These are phyloP conservation scores for Pseudomugil gertrudae DNA, from an alignment of 2,797 vertebrate species.

Conservation along the genomic window DNA sequence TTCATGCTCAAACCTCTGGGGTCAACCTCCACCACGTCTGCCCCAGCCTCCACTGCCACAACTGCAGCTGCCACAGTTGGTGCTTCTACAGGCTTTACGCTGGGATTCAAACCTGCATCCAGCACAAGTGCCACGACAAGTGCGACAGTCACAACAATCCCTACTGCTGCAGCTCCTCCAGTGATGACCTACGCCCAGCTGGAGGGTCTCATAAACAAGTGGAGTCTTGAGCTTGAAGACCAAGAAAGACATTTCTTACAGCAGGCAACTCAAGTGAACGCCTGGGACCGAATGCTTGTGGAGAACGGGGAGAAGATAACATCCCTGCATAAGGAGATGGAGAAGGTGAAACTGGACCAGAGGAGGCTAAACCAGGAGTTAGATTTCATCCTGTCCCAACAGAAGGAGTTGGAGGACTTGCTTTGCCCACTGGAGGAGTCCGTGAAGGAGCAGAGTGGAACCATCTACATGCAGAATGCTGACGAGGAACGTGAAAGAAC, in stretches of 20 bases:
- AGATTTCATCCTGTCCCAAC: slow-evolving; percentile 97
- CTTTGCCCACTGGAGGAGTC: slow-evolving; percentile 92
- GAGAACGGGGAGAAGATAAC: slow-evolving; percentile 98
- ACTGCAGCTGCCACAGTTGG: slow-evolving; percentile 52
- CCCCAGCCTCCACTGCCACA: slow-evolving; percentile 32
- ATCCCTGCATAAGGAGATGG: slow-evolving; percentile 92
- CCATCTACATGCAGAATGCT: slow-evolving; percentile 96
- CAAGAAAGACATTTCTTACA: slow-evolving; percentile 97
- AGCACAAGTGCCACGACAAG: slow-evolving; percentile 29
- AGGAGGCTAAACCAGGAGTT: slow-evolving; percentile 95
- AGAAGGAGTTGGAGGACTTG: slow-evolving; percentile 97
- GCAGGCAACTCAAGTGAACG: slow-evolving; percentile 96
- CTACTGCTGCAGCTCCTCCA: slow-evolving; percentile 64
- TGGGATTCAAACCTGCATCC: slow-evolving; percentile 74
- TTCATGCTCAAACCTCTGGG: slow-evolving; percentile 81
- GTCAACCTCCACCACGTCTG: slow-evolving; percentile 29
- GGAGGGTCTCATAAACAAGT: slow-evolving; percentile 96
- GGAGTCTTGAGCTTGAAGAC: slow-evolving; percentile 97
- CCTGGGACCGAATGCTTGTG: slow-evolving; percentile 92
- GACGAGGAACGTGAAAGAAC: slow-evolving; percentile 96
- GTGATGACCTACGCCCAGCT: slow-evolving; percentile 94
- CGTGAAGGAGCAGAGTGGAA: slow-evolving; percentile 94
- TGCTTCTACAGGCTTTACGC: slow-evolving; percentile 62
- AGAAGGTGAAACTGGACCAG: slow-evolving; percentile 98
- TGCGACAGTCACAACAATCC: slow-evolving; percentile 26